Evolutionary conservation across 1,140 invertebrate genomes (phyloP), one percentile per base, ranked within the genome.

Genomic region (Diachasmimorpha longicaudata): DNA sequence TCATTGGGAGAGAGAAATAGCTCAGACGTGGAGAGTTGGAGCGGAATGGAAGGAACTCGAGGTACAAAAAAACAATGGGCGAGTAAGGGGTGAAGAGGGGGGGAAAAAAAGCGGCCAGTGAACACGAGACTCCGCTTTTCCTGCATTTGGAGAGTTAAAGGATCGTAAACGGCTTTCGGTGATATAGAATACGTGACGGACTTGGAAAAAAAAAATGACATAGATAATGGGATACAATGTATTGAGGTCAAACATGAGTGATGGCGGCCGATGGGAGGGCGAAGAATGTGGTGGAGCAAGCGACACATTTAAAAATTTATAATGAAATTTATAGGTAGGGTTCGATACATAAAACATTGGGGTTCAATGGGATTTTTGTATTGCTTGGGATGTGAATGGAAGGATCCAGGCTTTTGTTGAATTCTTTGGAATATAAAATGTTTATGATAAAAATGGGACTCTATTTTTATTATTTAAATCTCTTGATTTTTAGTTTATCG

Each of bases 81-180:
- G 21, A 25, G 4, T 31, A 63, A 63, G 21, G 52, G 52, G n/a
- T n/a, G 14, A 16, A 16, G 52, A 25, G 58, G 11, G 58, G 9
- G 10, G 11, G 13, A 23, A 5, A 63, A 31, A 63, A 23, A 63
- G 8, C 23, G 58, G 19, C 58, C 58, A 63, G 58, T 63, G 58
- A 63, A 63, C 58, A 63, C 58, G 58, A 52, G 48, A 63, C 58
- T 63, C 58, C 21, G 58, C 58, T 63, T 63, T 63, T 63, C 58
- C 58, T 63, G 19, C 58, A 63, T 63, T 63, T 63, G 11, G 58
- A 63, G 58, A 63, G 58, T 63, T 63, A 31, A 25, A 25, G 23
- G 58, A 63, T 63, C 58, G 58, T 63, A 63, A 63, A 63, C 19
- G 58, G 58, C 58, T 63, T 25, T 31, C 21, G 58, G 58, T 14